Conservation (phyloP, 2,113 vertebrate species). For the Crotalus helleri region DNA sequence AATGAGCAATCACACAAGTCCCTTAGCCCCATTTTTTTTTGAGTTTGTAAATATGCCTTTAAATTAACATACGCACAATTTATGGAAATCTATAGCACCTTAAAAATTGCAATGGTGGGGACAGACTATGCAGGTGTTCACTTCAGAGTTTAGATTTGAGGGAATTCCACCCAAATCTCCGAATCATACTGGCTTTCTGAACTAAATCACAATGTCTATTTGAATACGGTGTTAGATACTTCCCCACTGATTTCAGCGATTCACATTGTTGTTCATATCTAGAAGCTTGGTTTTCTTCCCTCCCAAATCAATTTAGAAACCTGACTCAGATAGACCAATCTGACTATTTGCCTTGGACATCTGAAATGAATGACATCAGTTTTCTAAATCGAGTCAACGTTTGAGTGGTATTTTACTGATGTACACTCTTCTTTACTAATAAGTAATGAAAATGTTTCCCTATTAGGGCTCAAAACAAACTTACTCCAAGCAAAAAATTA, state of each 20-base stretch:
- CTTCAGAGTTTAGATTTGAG: neutral
- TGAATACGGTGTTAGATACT: neutral
- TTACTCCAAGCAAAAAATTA: neutral
- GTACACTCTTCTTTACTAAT: neutral
- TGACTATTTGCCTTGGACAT: neutral
- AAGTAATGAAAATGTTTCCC: neutral
- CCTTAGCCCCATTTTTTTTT: neutral
- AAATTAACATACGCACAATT: neutral
- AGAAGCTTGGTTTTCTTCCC: neutral
- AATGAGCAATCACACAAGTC: neutral
- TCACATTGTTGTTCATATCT: neutral
- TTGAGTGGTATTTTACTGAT: neutral
- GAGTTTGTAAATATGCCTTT: neutral
- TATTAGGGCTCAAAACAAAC: neutral
- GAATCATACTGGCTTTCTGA: neutral
- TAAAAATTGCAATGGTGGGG: neutral
- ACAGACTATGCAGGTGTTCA: neutral
- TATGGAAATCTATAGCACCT: neutral
- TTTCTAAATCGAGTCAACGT: neutral
- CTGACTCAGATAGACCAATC: neutral
- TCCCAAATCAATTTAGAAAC: neutral
- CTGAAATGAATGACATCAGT: neutral
- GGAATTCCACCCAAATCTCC: neutral
- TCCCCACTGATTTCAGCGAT: neutral
- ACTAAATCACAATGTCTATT: neutral